Evolutionary conservation across 2,113 vertebrate genomes (phyloP), one percentile per base, ranked within the genome.

Genomic region (western clawed frog (Xenopus tropicalis)): DNA sequence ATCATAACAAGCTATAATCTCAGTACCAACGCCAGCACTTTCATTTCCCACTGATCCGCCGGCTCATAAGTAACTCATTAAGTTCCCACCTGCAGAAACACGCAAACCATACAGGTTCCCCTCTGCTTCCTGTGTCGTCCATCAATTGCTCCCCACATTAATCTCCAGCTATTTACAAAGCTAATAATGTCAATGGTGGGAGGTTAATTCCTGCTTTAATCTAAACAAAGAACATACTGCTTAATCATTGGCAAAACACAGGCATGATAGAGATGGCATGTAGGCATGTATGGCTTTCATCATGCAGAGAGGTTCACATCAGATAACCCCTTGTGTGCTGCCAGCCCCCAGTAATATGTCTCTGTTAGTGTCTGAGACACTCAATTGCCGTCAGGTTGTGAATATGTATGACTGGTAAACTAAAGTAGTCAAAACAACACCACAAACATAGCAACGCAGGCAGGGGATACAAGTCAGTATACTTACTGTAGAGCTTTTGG

Each of bases 11-110:
- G 46, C 13, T 48, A 14, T 12, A 46, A n/a, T 44, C 14, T 11
- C 56, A 48, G 48, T 44, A 16, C 24, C 3, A 19, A 21, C 14
- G 16, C 14, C 61, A 21, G 23, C 46, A 37, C 48, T 68, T 68
- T 64, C 70, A 65, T 66, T 72, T 72, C 21, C 62, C 62, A 66
- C 21, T n/a, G 62, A 65, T 56, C 61, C 23, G 16, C n/a, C 29
- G 14, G 61, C 62, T 72, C 58, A 52, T 71, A 63, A 71, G 70
- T 62, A 63, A 62, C 70, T 62, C 51, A 65, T 72, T 72, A 72
- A 57, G 62, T 44, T 57, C n/a, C 70, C 61, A 71, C 70, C 70
- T 71, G 61, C 61, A 59, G 59, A 52, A 46, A 25, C 46, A 63
- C 14, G 61, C 62, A 65, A 21, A 43, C 48, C 61, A 23, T 7